Evolutionary conservation across 2,113 vertebrate genomes (phyloP), one percentile per base, ranked within the genome.

Genomic region (Xyrauchen texanus): DNA sequence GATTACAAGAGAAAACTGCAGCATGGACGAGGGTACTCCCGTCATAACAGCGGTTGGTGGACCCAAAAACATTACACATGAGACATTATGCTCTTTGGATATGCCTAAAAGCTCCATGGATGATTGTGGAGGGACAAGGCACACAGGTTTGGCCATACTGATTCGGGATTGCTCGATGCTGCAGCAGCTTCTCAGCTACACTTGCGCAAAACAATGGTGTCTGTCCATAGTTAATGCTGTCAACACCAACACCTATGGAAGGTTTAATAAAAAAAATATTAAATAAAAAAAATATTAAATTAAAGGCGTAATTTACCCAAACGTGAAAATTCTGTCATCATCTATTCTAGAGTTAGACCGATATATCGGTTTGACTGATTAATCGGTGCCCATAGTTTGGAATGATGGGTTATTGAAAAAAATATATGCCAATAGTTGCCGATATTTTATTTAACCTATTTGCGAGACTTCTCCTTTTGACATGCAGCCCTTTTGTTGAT

Each of bases 1-100:
- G 92, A 49, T 91, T 93, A 57, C 94, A 93, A 3, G 96, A 96
- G 81, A 96, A 95, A 0, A 94, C 94, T 0, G 94, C 95, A 6
- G 95, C 95, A 0, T 97, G 95, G 13, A 97, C 92, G 0, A 95
- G 95, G 4, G 95, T 96, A 83, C 95, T 96, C 44, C 90, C 87
- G 52, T 96, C 94, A 0, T 88, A 88, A 88, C 94, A 95, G 79
- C 94, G 95, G 73, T 95, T 97, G 77, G 61, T 45, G 61, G 9
- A 12, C 5, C 6, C 55, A 76, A 0, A 53, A 52, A 53, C 13
- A 76, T 15, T 6, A 65, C 7, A 75, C 15, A n/a, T 61, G 10
- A 75, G 7, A 53, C 34, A 62, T 0, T 12, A 61, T 47, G 44
- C 3, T 61, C 11, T 58, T n/a, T 12, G 6, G 15, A 15, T 58